Evolutionary conservation across 2,797 vertebrate species (phyloP).

Genomic region (Eurystomus glaucurus): DNA sequence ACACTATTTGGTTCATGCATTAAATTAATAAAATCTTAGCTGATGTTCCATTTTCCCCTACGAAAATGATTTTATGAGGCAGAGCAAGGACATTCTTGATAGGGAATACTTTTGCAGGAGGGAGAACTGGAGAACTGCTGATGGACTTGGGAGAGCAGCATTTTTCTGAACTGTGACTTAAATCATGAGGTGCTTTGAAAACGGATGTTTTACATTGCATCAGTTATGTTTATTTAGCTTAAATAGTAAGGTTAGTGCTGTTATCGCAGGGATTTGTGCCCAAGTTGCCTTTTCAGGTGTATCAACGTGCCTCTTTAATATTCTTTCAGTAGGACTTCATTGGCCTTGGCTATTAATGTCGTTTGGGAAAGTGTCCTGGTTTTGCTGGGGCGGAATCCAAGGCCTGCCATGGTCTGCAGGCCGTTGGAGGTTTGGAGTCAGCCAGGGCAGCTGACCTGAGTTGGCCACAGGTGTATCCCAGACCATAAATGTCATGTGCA

Average conservation of each 20-base stretch:
- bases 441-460: too few species aligned
- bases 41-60: neutral
- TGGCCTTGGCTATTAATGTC: neutral
- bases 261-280: neutral
- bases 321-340: neutral
- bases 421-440: too few species aligned
- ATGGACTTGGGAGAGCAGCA: neutral
- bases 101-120: neutral
- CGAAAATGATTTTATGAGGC: neutral
- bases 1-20: too few species aligned
- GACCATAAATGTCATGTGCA: too few species aligned
- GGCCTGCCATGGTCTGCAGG: too few species aligned
- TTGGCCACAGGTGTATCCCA: too few species aligned
- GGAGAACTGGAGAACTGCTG: neutral
- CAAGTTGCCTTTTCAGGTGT: neutral
- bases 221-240: neutral
- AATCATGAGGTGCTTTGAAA: neutral
- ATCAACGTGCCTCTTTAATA: neutral
- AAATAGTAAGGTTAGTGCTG: neutral
- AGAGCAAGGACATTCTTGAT: neutral
- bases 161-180: neutral
- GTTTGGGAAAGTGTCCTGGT: neutral
- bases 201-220: neutral
- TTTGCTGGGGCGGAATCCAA: too few species aligned
- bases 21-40: neutral